phyloP scores from a whole-genome alignment of 1,140 invertebrate genomes.

The Caenorhabditis brenneri region DNA sequence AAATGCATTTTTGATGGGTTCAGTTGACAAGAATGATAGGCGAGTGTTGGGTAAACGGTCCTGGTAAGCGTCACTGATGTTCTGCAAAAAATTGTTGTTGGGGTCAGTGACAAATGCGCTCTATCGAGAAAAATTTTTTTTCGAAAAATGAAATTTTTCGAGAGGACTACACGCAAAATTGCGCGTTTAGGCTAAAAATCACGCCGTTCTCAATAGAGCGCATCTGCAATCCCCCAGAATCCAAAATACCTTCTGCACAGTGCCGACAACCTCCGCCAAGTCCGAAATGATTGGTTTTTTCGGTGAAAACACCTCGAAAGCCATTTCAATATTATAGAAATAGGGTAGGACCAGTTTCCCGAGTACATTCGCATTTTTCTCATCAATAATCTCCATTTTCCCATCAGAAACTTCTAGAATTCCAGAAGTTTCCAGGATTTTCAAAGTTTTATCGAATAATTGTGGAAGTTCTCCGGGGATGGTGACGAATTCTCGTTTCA shows the following conservation, averaged over 20 bases:
- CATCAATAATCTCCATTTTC: background rate
- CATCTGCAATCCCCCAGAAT: no score
- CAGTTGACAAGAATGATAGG: conserved; percentile 37
- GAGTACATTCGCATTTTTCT: background rate
- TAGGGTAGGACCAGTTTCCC: background rate
- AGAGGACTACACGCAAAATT: no score
- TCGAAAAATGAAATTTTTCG: no score
- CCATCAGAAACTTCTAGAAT: background rate
- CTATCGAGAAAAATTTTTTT: no score
- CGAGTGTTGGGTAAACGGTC: conserved; percentile 17
- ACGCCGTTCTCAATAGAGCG: no score
- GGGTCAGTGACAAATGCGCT: background rate
- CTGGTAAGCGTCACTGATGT: conserved; percentile 27
- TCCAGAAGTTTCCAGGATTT: background rate
- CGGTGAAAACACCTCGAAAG: background rate
- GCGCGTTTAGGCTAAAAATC: no score
- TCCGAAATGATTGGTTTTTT: background rate
- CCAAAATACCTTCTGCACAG: conserved; percentile 22
- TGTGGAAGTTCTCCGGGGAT: conserved; percentile 30
- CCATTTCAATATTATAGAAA: conserved; percentile 7
- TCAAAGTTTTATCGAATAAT: background rate
- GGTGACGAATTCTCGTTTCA: conserved; percentile 45
- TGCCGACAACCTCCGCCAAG: background rate
- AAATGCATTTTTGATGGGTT: conserved; percentile 46
- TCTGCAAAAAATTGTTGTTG: background rate